Evolutionary conservation across 2,113 vertebrate species (phyloP), one percentile per base, ranked within the genome.

Genomic region (Chunga burmeisteri): DNA sequence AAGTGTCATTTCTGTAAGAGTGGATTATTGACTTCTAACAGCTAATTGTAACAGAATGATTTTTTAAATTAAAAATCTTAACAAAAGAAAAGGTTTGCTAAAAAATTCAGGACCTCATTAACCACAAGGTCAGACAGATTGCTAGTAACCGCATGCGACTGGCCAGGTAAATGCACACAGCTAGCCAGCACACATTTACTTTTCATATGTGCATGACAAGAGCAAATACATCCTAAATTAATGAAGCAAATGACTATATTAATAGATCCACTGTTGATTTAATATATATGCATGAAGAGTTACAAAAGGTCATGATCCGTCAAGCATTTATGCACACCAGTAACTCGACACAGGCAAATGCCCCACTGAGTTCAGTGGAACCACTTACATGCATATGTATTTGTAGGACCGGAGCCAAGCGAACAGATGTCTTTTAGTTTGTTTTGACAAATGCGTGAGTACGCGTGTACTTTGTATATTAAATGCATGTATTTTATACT

Each of bases 391-490:
- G 32, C 63, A 70, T 12, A 29, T 78, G 78, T 53, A 55, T 90
- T 95, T 82, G 47, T 11, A 22, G 89, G 84, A 90, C 32, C 63
- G 53, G 16, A 90, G 91, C 95, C 96, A 93, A 94, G 29, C 47
- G 38, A 87, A 53, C 95, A 96, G 94, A 95, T 95, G 93, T 82
- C 66, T 86, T 94, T 91, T 80, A 77, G 49, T 95, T 73, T 94
- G 71, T 87, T 97, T 94, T 42, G 22, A 88, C 88, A 96, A 86
- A 92, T 50, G 67, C 38, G 0, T 96, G 81, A 92, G 66, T 78
- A 81, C 78, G 62, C 3, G 0, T 74, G 88, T 86, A 93, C 90
- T 90, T 92, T 49, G 66, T 59, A n/a, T 75, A 96, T 96, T 94
- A 91, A 94, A 95, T 66, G 27, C 55, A 80, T 25, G 27, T 55